Evolutionary conservation across 2,113 vertebrate species (phyloP).

Genomic region (Grantiella picta): DNA sequence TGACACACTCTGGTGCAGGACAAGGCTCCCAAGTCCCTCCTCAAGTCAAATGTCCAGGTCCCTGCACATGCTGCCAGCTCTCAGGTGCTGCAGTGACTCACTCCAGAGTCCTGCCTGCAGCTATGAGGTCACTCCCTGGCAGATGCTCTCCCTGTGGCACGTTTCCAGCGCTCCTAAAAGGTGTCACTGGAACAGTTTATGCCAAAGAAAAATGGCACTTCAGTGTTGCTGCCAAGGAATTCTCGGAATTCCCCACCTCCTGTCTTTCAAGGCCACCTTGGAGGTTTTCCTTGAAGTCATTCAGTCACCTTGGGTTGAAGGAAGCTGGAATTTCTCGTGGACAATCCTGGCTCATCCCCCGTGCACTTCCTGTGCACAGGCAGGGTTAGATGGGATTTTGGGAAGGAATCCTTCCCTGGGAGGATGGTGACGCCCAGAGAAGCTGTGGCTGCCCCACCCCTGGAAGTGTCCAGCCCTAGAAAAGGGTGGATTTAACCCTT

Average conservation of each 20-base stretch:
- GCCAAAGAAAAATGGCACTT: neutral
- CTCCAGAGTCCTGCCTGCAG: neutral
- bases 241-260: neutral
- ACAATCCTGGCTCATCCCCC: neutral
- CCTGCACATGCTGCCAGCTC: neutral
- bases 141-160: neutral
- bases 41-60: neutral
- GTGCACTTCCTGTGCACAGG: neutral
- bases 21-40: neutral
- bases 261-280: neutral
- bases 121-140: neutral
- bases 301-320: neutral
- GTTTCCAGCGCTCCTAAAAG: neutral
- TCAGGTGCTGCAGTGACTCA: neutral
- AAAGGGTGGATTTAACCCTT: neutral
- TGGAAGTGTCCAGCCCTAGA: neutral
- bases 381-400: neutral
- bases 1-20: neutral
- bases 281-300: neutral
- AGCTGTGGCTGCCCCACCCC: neutral
- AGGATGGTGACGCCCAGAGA: fast-evolving
- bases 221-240: neutral
- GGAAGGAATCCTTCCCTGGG: neutral
- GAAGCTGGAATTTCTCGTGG: neutral
- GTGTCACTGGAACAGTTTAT: neutral